A percentile compares a stretch with the other conserved stretches of the same genome.
Evolutionary conservation across 2,797 vertebrate genomes (phyloP).

Genomic region (Morelia viridis): DNA sequence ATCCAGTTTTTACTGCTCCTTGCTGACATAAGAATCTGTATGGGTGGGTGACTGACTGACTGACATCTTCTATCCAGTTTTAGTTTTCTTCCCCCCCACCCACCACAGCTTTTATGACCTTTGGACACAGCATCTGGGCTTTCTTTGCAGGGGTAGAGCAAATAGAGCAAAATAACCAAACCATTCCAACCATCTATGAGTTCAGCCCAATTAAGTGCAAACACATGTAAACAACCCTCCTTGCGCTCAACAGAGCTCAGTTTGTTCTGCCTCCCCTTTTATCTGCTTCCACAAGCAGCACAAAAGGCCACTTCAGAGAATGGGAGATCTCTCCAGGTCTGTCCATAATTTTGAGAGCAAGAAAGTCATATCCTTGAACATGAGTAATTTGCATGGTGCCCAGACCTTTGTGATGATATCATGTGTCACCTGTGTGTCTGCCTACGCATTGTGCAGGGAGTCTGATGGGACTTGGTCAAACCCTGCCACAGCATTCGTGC

Average conservation of each 20-base stretch:
- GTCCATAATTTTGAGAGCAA: neutral
- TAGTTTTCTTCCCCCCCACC: neutral
- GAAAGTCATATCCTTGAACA: neutral
- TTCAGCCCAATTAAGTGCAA: neutral
- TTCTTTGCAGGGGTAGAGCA: neutral
- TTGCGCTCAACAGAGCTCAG: neutral
- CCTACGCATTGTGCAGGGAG: neutral
- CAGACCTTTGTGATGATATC: neutral
- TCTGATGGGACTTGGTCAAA: neutral
- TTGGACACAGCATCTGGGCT: neutral
- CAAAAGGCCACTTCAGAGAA: neutral
- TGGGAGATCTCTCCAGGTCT: neutral
- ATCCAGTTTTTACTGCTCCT: neutral
- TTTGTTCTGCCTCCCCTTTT: neutral
- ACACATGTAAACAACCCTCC: neutral
- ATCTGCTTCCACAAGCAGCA: neutral
- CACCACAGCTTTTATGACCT: neutral
- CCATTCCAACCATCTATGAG: neutral
- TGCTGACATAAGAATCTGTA: neutral
- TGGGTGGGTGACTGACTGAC: neutral
- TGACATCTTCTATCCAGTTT: neutral
- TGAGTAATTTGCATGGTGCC: neutral
- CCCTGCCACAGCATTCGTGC: neutral
- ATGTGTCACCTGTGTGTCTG: neutral
- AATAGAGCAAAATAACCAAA: neutral